Evolutionary conservation across 2,797 vertebrate genomes (phyloP).

Genomic region (Myotis findleyi): DNA sequence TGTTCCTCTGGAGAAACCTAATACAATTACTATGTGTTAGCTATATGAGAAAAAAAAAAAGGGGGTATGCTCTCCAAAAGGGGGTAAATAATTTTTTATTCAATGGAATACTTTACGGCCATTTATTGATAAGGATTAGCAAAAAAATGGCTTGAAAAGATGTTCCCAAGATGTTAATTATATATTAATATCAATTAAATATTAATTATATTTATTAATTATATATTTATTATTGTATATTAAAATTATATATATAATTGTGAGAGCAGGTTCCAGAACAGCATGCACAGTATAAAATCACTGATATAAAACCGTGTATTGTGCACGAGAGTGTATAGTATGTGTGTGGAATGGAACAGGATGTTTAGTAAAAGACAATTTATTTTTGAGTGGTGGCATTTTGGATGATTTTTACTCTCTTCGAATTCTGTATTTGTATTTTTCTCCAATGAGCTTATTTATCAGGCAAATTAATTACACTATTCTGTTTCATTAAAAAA

Average conservation of each 20-base stretch:
- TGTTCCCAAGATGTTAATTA: background rate
- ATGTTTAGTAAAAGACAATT: background rate
- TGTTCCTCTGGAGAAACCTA: background rate
- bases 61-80: background rate
- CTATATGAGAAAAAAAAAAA: background rate
- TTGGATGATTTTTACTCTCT: background rate
- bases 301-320: background rate
- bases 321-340: background rate
- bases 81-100: background rate
- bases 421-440: background rate
- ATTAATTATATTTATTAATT: too few species aligned
- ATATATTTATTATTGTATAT: too few species aligned
- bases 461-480: background rate
- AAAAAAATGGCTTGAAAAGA: background rate
- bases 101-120: background rate
- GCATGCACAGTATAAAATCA: background rate
- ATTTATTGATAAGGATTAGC: background rate
- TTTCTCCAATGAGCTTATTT: background rate
- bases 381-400: background rate
- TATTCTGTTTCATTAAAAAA: background rate
- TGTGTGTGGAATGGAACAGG: background rate
- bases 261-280: background rate
- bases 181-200: too few species aligned
- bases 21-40: background rate
- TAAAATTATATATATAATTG: background rate